Percentiles rank a stretch among this genome's conserved stretches.
These are phyloP conservation scores for Carapus acus DNA, from an alignment of 2,797 vertebrate genomes.

Conservation along the genomic window DNA sequence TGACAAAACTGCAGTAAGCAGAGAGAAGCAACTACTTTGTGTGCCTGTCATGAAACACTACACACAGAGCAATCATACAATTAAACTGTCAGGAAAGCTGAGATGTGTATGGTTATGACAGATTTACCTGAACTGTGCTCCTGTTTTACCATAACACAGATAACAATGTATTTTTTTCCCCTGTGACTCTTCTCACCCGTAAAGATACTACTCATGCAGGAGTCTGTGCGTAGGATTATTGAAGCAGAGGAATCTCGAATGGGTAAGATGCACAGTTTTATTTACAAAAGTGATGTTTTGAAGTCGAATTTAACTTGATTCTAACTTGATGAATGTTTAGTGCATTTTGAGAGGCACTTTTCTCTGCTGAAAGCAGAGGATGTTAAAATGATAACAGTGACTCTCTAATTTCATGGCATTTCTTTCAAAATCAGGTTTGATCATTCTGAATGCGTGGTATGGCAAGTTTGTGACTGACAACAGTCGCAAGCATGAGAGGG, in stretches of 20 bases:
- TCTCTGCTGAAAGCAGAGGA: too few relatives aligned
- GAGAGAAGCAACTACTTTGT: conserved; percentile 11
- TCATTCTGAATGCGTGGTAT: conserved; percentile 96
- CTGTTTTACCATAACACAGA: conserved; percentile 38
- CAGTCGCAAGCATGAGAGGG: conserved; percentile 86
- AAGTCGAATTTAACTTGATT: conserved; percentile 17
- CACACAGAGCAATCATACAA: conserved; percentile 2
- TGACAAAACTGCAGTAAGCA: conserved; percentile 5
- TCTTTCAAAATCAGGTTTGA: conserved; percentile 75
- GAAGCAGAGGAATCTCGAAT: conserved; percentile 93
- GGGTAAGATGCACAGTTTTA: too few relatives aligned
- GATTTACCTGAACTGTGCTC: too few relatives aligned
- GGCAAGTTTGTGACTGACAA: conserved; percentile 97
- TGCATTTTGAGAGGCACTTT: too few relatives aligned
- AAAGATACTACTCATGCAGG: conserved; percentile 96
- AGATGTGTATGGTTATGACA: conserved; percentile 38
- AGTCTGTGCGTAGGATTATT: conserved; percentile 94
- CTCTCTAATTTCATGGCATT: neutral
- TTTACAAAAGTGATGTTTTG: conserved; percentile 42
- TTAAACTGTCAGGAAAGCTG: conserved; percentile 1
- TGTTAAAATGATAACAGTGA: neutral
- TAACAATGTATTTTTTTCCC: conserved; percentile 8
- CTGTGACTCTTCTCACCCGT: conserved; percentile 31
- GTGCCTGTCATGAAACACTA: conserved; percentile 26
- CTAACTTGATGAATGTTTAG: conserved; percentile 8